These are phyloP conservation scores for Pogonognathellus flavescens DNA, from an alignment of 1,140 invertebrate genomes.

Conservation along the genomic window DNA sequence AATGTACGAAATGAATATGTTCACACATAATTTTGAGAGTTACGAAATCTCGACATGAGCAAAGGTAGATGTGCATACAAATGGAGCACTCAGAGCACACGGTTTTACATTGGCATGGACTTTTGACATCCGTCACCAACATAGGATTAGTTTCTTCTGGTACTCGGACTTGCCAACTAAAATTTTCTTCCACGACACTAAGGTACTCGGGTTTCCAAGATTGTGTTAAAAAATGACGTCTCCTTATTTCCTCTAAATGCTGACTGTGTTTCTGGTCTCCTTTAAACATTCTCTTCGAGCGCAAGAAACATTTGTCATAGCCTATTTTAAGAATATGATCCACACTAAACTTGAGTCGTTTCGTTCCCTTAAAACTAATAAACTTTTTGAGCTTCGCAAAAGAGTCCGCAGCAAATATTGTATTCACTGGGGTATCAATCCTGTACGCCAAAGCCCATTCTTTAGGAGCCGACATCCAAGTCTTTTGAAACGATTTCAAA, in stretches of 20 bases:
- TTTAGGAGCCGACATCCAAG: conserved; percentile 46
- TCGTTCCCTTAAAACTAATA: conserved; percentile 65
- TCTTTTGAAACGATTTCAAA: conserved; percentile 44
- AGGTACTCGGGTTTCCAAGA: background rate
- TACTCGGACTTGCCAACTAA: conserved; percentile 17
- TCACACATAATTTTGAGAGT: conserved; percentile 51
- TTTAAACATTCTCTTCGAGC: conserved; percentile 63
- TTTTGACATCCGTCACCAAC: conserved; percentile 55
- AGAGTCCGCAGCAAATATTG: conserved; percentile 48
- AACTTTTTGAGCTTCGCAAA: conserved; percentile 64
- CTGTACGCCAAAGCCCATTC: conserved; percentile 58
- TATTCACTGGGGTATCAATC: conserved; percentile 49
- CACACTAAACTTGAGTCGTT: conserved; percentile 48
- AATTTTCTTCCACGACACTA: background rate
- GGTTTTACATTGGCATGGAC: conserved; percentile 56
- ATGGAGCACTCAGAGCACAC: conserved; percentile 52
- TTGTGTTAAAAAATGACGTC: conserved; percentile 22
- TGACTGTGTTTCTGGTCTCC: conserved; percentile 61
- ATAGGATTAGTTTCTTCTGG: background rate
- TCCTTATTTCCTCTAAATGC: conserved; percentile 40
- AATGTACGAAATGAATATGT: conserved; percentile 62
- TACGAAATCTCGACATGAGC: conserved; percentile 52
- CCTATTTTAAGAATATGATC: conserved; percentile 65
- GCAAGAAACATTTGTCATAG: conserved; percentile 64
- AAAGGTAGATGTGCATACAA: conserved; percentile 61